Conservation (phyloP, 2,888 invertebrate species). For the Nomada flava region DNA sequence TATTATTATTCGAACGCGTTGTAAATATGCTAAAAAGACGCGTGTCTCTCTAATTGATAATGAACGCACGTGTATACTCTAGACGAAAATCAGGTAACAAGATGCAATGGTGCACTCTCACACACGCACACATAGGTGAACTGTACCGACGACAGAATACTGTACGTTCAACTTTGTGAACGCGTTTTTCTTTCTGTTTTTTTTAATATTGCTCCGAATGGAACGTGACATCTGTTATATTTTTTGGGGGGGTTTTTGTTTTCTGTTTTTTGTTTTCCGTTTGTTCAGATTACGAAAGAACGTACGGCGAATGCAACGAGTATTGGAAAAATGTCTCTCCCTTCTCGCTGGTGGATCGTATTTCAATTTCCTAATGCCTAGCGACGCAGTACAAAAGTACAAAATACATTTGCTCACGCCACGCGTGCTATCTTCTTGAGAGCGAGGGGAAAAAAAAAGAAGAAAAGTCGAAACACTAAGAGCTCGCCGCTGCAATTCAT, state of each 20-base stretch:
- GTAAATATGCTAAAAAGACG: neutral
- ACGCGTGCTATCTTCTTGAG: neutral
- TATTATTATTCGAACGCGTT: neutral
- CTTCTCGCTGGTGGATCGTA: constrained; percentile 62
- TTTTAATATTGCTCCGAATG: constrained; percentile 40
- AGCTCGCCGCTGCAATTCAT: constrained; percentile 2
- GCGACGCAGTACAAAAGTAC: constrained; percentile 68
- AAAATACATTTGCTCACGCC: constrained; percentile 63
- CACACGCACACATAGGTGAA: constrained; percentile 40
- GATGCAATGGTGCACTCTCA: constrained; percentile 56
- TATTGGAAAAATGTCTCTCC: constrained; percentile 39
- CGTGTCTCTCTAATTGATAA: constrained; percentile 22
- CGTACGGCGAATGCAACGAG: constrained; percentile 40
- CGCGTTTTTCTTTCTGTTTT: neutral
- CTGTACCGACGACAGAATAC: constrained; percentile 63
- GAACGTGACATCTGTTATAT: constrained; percentile 30
- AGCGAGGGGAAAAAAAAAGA: neutral
- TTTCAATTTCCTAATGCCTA: constrained; percentile 56
- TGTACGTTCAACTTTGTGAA: constrained; percentile 60
- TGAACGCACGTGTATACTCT: constrained; percentile 37
- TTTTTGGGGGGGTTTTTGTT: neutral
- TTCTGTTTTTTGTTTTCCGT: constrained; percentile 6
- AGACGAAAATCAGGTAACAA: constrained; percentile 64
- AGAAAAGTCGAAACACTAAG: constrained; percentile 23
- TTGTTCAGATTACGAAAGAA: constrained; percentile 39